These are phyloP conservation scores for Pheosia gnoma DNA, from an alignment of 2,888 invertebrate genomes.

Conservation along the genomic window DNA sequence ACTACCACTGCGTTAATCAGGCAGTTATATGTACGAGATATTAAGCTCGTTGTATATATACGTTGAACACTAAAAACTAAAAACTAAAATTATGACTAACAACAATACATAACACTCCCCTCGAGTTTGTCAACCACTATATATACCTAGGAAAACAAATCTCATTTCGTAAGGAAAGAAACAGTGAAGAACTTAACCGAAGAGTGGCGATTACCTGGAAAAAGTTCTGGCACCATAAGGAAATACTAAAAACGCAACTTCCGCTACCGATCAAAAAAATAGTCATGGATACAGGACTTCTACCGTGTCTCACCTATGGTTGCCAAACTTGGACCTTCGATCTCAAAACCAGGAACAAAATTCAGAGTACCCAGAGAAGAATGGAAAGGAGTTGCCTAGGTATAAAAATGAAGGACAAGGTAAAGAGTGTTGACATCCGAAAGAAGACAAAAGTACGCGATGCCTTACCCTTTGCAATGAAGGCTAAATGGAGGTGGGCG, in stretches of 20 bases:
- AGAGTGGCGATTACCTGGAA: conserved; percentile 12
- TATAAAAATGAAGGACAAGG: conserved; percentile 9
- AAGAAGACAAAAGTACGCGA: conserved; percentile 2
- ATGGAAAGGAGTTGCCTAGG: conserved; percentile 15
- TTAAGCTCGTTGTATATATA: too few species aligned
- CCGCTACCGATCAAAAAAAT: conserved; percentile 9
- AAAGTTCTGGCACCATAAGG: conserved; percentile 14
- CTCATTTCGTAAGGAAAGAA: neutral
- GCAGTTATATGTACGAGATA: too few species aligned
- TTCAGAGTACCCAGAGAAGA: conserved; percentile 10
- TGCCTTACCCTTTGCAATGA: neutral
- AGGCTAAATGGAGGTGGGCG: conserved; percentile 5
- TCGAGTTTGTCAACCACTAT: conserved; percentile 7
- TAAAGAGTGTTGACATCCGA: neutral
- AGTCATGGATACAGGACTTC: conserved; percentile 10
- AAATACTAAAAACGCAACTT: conserved; percentile 16
- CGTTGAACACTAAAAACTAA: too few species aligned
- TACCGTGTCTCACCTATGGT: conserved; percentile 17
- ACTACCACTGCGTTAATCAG: too few species aligned
- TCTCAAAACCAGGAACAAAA: conserved; percentile 10
- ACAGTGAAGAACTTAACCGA: neutral
- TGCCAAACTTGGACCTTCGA: conserved; percentile 17
- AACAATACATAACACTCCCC: neutral
- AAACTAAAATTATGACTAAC: neutral
- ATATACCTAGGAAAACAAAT: conserved; percentile 9